Evolutionary conservation across 2,113 vertebrate genomes (phyloP), one percentile per base, ranked within the genome.

Genomic region (Macroglossus sobrinus): DNA sequence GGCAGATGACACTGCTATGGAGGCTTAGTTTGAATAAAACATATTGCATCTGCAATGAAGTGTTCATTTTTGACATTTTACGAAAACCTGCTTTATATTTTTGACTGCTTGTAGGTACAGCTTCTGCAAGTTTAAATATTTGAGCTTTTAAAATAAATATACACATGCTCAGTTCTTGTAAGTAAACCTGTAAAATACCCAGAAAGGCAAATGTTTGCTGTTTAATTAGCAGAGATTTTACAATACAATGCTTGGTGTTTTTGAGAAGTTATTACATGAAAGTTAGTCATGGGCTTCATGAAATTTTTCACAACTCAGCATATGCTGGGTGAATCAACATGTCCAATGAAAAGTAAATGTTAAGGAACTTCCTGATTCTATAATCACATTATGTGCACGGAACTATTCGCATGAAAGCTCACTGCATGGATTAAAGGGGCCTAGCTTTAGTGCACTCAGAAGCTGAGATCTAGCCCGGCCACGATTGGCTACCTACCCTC

Each of bases 31-130:
- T 93, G 61, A 86, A 50, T 78, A 87, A 97, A 98, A 91, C 97
- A 94, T 71, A 94, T 82, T 75, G 89, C 97, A 97, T n/a, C 94
- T 93, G 89, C 88, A 96, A 81, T 55, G 63, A 96, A 97, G 89
- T 89, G 79, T 5, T 97, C 96, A 72, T 88, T 38, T 97, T 97
- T 97, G 11, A 85, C 85, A 84, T 84, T 97, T 97, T 97, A 53
- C 71, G 97, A 95, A 76, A 98, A 96, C 84, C 91, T 97, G 97
- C 96, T 97, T 98, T 97, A 76, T 96, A 97, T 95, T 97, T 98
- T 97, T 97, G 98, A 97, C 92, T 97, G 98, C 97, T 98, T 98
- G 47, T 98, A 98, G 97, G 97, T 94, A 97, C 64, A 98, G 97
- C 96, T 98, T 96, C 45, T 95, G 97, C 95, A 97, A 97, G 96